These are phyloP conservation scores for Oryzias curvinotus DNA, from an alignment of 2,113 vertebrate species.

Conservation along the genomic window DNA sequence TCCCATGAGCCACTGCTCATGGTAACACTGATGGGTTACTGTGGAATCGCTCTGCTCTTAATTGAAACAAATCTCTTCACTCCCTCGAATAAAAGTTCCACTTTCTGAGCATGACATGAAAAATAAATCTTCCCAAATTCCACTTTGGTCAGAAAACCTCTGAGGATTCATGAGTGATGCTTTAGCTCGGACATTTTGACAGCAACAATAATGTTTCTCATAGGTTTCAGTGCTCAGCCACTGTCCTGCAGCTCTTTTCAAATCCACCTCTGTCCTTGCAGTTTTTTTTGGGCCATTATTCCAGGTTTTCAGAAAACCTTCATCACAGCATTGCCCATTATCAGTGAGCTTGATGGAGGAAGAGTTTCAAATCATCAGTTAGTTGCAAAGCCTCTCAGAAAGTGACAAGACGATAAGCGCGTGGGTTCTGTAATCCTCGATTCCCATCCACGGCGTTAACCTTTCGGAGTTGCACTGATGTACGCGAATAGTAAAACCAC, in stretches of 20 bases:
- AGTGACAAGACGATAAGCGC: conserved; percentile 3
- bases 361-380: too few species aligned
- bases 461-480: conserved; percentile 37
- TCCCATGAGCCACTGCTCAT: conserved; percentile 10
- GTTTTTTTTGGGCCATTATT: too few species aligned
- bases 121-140: conserved; percentile 13
- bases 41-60: conserved; percentile 40
- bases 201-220: background rate
- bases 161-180: background rate
- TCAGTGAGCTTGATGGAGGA: too few species aligned
- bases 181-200: background rate
- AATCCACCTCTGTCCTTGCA: too few species aligned
- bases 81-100: conserved; percentile 8
- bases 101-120: conserved; percentile 13
- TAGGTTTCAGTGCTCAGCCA: too few species aligned
- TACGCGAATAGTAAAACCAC: conserved; percentile 29
- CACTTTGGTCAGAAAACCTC: background rate
- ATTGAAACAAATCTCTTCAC: conserved; percentile 23
- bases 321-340: too few species aligned
- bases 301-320: too few species aligned
- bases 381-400: background rate
- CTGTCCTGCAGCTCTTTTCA: too few species aligned
- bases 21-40: conserved; percentile 21
- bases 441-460: conserved; percentile 36
- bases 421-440: conserved; percentile 3